phyloP scores from a whole-genome alignment of 2,888 invertebrate genomes.

The Acleris laterana region DNA sequence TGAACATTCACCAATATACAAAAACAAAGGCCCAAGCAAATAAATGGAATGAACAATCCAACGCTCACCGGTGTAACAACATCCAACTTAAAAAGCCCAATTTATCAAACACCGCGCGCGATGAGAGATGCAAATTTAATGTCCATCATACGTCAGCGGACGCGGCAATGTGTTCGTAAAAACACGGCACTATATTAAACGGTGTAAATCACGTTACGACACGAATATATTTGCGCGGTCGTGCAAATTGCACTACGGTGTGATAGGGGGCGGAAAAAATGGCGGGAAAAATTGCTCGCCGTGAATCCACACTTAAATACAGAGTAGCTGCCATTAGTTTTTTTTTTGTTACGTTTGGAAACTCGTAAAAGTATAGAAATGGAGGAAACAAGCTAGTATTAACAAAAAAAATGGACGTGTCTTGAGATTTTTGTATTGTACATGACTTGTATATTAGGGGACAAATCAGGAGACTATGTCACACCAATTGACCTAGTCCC shows the following conservation, averaged over 20 bases:
- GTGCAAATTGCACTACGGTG: constrained; percentile 28
- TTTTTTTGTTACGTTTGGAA: too few species aligned
- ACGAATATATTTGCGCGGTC: constrained; percentile 21
- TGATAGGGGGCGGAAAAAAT: constrained; percentile 9
- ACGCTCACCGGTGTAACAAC: constrained; percentile 30
- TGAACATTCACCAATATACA: too few species aligned
- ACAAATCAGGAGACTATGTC: too few species aligned
- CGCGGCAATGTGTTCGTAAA: constrained; percentile 37
- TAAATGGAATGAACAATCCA: background rate
- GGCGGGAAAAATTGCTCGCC: background rate
- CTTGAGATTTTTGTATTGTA: too few species aligned
- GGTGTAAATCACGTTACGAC: constrained; percentile 32
- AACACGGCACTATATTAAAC: constrained; percentile 35
- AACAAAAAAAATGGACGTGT: too few species aligned
- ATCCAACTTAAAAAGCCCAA: constrained; percentile 38
- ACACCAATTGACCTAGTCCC: too few species aligned
- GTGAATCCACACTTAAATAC: background rate
- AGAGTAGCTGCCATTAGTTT: too few species aligned
- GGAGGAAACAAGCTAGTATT: too few species aligned
- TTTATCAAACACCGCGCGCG: constrained; percentile 37
- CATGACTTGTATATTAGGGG: too few species aligned
- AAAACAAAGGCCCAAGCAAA: too few species aligned
- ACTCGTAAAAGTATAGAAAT: too few species aligned
- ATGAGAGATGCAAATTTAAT: constrained; percentile 50
- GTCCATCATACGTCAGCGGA: constrained; percentile 47